phyloP scores from a whole-genome alignment of 1,140 invertebrate species.

The Euura saliciscinereae region DNA sequence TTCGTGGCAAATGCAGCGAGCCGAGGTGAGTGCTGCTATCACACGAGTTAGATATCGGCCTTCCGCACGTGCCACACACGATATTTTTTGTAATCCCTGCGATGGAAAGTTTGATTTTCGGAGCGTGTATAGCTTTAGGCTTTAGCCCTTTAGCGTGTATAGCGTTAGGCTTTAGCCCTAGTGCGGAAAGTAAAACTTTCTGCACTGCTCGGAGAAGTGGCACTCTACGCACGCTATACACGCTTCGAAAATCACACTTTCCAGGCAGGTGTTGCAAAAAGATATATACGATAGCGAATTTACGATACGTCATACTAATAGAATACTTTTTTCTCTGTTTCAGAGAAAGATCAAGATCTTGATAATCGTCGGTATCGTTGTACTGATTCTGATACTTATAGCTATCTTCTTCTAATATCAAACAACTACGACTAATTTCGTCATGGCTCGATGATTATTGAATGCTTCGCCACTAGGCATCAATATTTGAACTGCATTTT shows the following conservation, averaged over 20 bases:
- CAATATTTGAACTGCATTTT: not conserved
- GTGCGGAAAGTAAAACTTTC: no score
- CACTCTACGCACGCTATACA: no score
- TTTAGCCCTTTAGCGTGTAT: not conserved
- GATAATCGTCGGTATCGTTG: conserved; percentile 38
- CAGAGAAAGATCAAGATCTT: conserved; percentile 53
- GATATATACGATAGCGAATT: not conserved
- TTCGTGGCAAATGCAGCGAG: no score
- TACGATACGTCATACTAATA: not conserved
- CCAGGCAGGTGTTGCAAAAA: no score
- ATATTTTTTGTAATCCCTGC: no score
- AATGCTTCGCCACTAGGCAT: not conserved
- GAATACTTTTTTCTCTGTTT: conserved; percentile 33
- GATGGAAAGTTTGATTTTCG: no score
- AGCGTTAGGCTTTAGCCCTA: no score
- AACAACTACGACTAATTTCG: not conserved
- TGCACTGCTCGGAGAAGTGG: no score
- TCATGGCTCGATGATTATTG: not conserved
- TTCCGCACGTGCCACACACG: no score
- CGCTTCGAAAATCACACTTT: no score
- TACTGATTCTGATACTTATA: conserved; percentile 44
- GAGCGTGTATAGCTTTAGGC: conserved; percentile 24
- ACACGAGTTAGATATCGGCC: no score
- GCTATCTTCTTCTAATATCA: conserved; percentile 29
- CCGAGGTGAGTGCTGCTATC: no score